Conservation (phyloP, 2,888 invertebrate species). For the Patella caerulea region DNA sequence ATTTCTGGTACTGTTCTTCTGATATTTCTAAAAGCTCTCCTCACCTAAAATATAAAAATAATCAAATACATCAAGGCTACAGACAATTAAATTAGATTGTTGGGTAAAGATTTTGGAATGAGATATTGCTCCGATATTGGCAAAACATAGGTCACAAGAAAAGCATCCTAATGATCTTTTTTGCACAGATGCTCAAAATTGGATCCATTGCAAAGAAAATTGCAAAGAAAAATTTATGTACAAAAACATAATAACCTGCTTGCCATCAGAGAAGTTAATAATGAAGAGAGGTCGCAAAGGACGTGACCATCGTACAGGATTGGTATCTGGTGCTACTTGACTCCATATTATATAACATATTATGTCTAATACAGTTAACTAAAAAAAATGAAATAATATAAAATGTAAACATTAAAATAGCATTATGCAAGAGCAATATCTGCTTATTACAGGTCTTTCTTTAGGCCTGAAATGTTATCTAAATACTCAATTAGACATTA, state of each 20-base stretch:
- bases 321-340: slow-evolving; percentile 45
- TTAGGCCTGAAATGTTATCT: too few relatives aligned
- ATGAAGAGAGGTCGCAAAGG: slow-evolving; percentile 71
- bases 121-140: too few relatives aligned
- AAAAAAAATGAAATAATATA: slow-evolving; percentile 28
- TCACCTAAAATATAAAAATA: slow-evolving; percentile 57
- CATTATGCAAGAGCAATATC: too few relatives aligned
- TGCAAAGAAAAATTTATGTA: not conserved
- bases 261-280: slow-evolving; percentile 62
- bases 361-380: slow-evolving; percentile 67
- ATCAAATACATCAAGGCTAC: not conserved
- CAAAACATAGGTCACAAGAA: not conserved
- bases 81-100: not conserved
- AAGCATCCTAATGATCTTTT: not conserved
- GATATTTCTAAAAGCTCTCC: slow-evolving; percentile 73
- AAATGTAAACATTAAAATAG: too few relatives aligned
- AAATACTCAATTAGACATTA: too few relatives aligned
- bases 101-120: not conserved
- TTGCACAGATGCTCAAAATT: too few relatives aligned
- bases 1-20: slow-evolving; percentile 73
- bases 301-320: slow-evolving; percentile 70
- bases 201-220: not conserved
- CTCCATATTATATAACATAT: slow-evolving; percentile 62
- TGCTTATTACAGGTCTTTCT: too few relatives aligned
- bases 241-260: slow-evolving; percentile 48